Evolutionary conservation across 2,888 invertebrate species (phyloP).

Genomic region (Drosophila yooni): DNA sequence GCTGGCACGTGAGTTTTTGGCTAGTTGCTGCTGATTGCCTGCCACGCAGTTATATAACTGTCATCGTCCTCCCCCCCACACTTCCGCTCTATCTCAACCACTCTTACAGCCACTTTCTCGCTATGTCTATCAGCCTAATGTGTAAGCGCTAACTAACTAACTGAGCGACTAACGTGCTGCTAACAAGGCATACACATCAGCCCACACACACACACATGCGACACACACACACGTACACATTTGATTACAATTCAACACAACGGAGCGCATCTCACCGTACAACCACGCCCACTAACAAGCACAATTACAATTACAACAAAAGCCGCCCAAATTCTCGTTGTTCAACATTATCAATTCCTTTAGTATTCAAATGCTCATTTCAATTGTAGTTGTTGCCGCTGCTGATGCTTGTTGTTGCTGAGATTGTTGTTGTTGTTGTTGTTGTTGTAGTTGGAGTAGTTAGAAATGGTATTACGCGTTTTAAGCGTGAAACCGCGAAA

Average conservation of each 20-base stretch:
- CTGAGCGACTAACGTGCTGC: slow-evolving; percentile 63
- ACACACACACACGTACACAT: slow-evolving; percentile 8
- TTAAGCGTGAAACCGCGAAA: slow-evolving; percentile 70
- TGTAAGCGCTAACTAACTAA: slow-evolving; percentile 67
- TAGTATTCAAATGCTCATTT: slow-evolving; percentile 74
- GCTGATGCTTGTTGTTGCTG: slow-evolving; percentile 20
- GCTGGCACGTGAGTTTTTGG: slow-evolving; percentile 48
- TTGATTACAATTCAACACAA: slow-evolving; percentile 30
- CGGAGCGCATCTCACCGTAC: slow-evolving; percentile 31
- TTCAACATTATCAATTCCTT: slow-evolving; percentile 70
- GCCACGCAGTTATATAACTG: slow-evolving; percentile 31
- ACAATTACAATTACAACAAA: slow-evolving; percentile 66
- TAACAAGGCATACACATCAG: slow-evolving; percentile 46
- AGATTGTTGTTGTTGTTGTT: slow-evolving; percentile 14
- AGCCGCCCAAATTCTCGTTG: slow-evolving; percentile 46
- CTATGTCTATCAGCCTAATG: slow-evolving; percentile 45
- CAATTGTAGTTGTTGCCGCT: slow-evolving; percentile 28
- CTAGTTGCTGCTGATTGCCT: slow-evolving; percentile 52
- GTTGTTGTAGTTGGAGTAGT: slow-evolving; percentile 45
- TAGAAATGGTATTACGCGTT: slow-evolving; percentile 53
- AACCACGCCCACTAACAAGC: slow-evolving; percentile 60
- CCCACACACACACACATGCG: slow-evolving; percentile 13
- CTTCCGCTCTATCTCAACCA: background rate
- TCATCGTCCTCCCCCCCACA: background rate
- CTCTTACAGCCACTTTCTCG: background rate